These are phyloP conservation scores for Trididemnum nubilum DNA, from an alignment of 23 tunicate species.

Conservation along the genomic window DNA sequence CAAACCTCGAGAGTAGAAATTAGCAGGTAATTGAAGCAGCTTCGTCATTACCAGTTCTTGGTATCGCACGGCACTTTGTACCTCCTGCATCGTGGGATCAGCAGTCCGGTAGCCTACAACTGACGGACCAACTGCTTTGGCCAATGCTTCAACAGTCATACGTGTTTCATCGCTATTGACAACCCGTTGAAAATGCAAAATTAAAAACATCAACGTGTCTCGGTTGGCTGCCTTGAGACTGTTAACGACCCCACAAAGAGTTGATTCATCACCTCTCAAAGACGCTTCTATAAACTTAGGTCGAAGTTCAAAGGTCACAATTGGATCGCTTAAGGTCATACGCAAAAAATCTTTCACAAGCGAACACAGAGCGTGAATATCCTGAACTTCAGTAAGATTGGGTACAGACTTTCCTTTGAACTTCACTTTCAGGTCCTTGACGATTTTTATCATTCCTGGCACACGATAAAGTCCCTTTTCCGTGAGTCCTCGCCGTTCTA, in stretches of 20 bases:
- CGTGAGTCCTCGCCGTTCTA: slow-evolving; percentile 75
- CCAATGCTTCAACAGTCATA: slow-evolving; percentile 77
- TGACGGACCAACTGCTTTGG: slow-evolving; percentile 92
- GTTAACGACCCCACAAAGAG: slow-evolving; percentile 23
- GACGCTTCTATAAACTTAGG: slow-evolving; percentile 68
- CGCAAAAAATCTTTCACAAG: slow-evolving; percentile 89
- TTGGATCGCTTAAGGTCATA: slow-evolving; percentile 65
- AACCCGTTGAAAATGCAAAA: slow-evolving; percentile 87
- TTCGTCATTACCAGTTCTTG: slow-evolving; percentile 73
- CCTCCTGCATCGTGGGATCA: slow-evolving; percentile 62
- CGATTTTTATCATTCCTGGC: slow-evolving; percentile 76
- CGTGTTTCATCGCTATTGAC: slow-evolving; percentile 59
- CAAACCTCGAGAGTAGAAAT: slow-evolving; percentile 47
- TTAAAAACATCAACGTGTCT: slow-evolving; percentile 86
- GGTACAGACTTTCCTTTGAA: slow-evolving; percentile 71
- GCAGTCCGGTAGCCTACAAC: slow-evolving; percentile 65
- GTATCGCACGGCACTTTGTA: slow-evolving; percentile 48
- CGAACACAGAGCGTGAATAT: slow-evolving; percentile 85
- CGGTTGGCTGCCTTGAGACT: slow-evolving; percentile 37
- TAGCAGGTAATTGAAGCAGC: slow-evolving; percentile 65
- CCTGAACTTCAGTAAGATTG: slow-evolving; percentile 59
- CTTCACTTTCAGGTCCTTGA: slow-evolving; percentile 73
- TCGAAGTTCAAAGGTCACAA: slow-evolving; percentile 68
- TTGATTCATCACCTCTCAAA: slow-evolving; percentile 5
- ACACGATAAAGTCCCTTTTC: slow-evolving; percentile 71